Conservation (phyloP, 2,113 vertebrate species). For the Piliocolobus tephrosceles region DNA sequence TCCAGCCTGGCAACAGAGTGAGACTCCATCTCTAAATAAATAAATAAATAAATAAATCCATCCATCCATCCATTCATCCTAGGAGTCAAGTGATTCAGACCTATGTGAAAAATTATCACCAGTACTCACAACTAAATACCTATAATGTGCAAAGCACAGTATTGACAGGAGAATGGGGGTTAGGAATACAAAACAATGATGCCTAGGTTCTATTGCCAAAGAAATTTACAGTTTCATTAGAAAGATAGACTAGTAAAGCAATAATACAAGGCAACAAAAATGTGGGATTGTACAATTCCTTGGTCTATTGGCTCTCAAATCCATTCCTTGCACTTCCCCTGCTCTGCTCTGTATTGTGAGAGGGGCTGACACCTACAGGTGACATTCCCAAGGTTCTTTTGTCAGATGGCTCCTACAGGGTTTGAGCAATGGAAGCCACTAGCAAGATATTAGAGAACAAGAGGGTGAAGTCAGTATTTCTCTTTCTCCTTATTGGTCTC, state of each 20-base stretch:
- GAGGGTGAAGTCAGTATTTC: neutral
- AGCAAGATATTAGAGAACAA: neutral
- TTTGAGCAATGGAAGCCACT: neutral
- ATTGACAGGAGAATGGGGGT: neutral
- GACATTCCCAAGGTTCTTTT: neutral
- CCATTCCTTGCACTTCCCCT: neutral
- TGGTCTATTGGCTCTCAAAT: neutral
- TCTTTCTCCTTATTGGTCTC: neutral
- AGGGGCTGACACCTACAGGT: neutral
- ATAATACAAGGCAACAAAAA: conserved; percentile 20
- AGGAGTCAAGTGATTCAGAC: conserved; percentile 11
- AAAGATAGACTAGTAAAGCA: neutral
- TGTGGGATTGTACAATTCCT: neutral
- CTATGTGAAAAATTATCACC: neutral
- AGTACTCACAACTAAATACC: neutral
- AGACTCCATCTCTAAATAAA: too few relatives aligned
- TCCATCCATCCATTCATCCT: too few relatives aligned
- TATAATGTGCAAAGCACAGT: conserved; percentile 11
- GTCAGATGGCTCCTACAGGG: neutral
- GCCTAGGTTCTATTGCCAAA: neutral
- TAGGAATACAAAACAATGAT: conserved; percentile 9
- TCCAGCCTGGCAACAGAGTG: too few relatives aligned
- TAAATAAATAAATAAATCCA: too few relatives aligned
- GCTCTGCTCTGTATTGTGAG: neutral
- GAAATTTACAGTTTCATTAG: neutral